Base-by-base conservation (phyloP, 2,797 vertebrate genomes). In the Diceros bicornis region DNA sequence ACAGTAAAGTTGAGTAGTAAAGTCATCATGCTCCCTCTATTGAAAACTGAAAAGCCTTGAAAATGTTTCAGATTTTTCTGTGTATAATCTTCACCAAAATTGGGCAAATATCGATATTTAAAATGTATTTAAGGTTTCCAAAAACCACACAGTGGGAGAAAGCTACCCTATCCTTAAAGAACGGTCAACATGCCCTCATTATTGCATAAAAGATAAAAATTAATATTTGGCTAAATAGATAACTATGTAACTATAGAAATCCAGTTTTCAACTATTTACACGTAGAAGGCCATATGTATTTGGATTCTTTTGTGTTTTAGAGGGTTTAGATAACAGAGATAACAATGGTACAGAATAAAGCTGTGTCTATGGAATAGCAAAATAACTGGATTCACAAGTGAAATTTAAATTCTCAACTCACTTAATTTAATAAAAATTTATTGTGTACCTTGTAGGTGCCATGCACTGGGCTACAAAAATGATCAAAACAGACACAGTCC, bases 51-150 rank as follows among this genome's bases (percentile, higher is more conserved):
- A 96, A 93, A 34, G 66, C 47, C 95, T 95, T 95, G 82, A 74
- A 92, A 78, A 6, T 83, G 64, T 89, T 97, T 98, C 41, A 95
- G 78, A 97, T 79, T 97, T 97, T 88, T 84, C 23, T 68, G 83
- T 94, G 59, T 74, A 82, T 75, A 97, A 69, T 92, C n/a, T 93
- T 97, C 37, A 57, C 82, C 95, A 29, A 59, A 94, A 66, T 29
- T 85, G 13, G 37, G 27, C n/a, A 91, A 86, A 91, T 59, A 75
- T 29, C 81, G 72, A 75, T 62, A 71, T 87, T 88, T 87, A 94
- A 97, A 86, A 41, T 86, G 18, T 41, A 87, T 66, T 88, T 85
- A 88, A 66, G 66, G 23, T 97, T 97, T 81, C 59, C n/a, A 37
- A 85, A 92, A 94, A 82, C 7, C 27, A 82, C 25, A 71, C 20